phyloP scores from a whole-genome alignment of 2,888 invertebrate genomes.

The Drosophila limbata region DNA sequence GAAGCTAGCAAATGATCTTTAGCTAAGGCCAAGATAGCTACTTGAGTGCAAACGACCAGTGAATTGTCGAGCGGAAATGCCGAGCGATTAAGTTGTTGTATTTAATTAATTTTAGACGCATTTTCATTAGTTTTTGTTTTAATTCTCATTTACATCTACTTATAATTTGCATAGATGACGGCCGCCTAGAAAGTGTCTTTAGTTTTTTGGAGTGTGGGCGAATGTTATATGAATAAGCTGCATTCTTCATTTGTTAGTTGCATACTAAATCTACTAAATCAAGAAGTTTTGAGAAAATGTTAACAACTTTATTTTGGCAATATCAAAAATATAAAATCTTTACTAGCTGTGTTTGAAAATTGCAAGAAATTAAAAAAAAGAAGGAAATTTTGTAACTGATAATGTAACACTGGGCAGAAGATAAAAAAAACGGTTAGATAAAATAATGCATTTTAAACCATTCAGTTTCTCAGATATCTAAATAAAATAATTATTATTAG shows the following conservation, averaged over 20 bases:
- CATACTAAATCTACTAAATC: slow-evolving; percentile 12
- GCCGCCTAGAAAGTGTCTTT: slow-evolving; percentile 47
- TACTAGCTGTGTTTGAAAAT: not conserved
- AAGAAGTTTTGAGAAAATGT: not conserved
- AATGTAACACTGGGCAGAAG: no score
- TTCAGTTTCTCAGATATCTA: no score
- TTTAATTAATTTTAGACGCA: slow-evolving; percentile 58
- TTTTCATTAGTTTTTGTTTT: slow-evolving; percentile 47
- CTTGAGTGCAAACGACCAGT: slow-evolving; percentile 49
- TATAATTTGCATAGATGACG: slow-evolving; percentile 65
- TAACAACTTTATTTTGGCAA: not conserved
- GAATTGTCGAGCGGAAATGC: slow-evolving; percentile 67
- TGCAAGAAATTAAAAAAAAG: not conserved
- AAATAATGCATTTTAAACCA: no score
- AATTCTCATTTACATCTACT: slow-evolving; percentile 31
- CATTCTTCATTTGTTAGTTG: slow-evolving; percentile 32
- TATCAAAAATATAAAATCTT: not conserved
- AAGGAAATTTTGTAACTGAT: no score
- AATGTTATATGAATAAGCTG: slow-evolving; percentile 42
- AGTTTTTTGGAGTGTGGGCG: slow-evolving; percentile 32
- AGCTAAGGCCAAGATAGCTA: slow-evolving; percentile 38
- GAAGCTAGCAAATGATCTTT: slow-evolving; percentile 63
- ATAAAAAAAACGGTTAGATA: no score
- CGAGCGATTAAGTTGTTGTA: slow-evolving; percentile 72
- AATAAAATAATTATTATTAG: not conserved